A percentile compares a stretch with the other conserved stretches of the same genome.
These are phyloP conservation scores for Apteryx mantelli DNA, from an alignment of 2,113 vertebrate species.

Conservation along the genomic window DNA sequence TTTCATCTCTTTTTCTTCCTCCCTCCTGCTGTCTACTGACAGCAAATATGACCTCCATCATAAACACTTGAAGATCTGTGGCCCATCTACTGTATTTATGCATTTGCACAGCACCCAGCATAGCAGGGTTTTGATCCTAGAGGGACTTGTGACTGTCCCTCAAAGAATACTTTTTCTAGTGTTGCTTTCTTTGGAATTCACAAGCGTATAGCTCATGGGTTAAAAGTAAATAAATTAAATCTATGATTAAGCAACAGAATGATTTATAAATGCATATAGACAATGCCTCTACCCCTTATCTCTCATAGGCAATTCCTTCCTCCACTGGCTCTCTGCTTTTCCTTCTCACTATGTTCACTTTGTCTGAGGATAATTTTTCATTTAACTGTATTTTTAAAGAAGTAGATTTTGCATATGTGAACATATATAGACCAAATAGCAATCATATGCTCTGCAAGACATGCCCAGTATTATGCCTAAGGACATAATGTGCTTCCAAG, in stretches of 20 bases:
- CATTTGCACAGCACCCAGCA: neutral
- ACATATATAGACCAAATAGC: neutral
- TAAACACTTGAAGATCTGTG: neutral
- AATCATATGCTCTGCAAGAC: constrained; percentile 13
- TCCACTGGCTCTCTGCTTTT: neutral
- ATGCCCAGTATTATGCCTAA: neutral
- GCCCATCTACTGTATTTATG: neutral
- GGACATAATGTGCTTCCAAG: constrained; percentile 5
- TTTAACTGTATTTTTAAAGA: neutral
- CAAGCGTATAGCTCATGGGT: neutral
- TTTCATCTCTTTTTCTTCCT: neutral
- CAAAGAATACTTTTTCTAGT: neutral
- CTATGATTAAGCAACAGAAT: neutral
- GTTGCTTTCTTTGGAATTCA: neutral
- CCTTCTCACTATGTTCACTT: neutral
- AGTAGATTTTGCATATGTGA: neutral
- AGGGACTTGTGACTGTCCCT: neutral
- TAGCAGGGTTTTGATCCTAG: neutral
- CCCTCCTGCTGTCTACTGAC: neutral
- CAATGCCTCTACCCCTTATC: neutral
- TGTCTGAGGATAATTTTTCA: neutral
- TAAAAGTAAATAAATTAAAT: neutral
- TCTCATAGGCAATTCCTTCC: neutral
- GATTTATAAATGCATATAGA: neutral
- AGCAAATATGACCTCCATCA: neutral